Conservation (phyloP, 2,888 invertebrate species). For the Diplazon laetatorius region DNA sequence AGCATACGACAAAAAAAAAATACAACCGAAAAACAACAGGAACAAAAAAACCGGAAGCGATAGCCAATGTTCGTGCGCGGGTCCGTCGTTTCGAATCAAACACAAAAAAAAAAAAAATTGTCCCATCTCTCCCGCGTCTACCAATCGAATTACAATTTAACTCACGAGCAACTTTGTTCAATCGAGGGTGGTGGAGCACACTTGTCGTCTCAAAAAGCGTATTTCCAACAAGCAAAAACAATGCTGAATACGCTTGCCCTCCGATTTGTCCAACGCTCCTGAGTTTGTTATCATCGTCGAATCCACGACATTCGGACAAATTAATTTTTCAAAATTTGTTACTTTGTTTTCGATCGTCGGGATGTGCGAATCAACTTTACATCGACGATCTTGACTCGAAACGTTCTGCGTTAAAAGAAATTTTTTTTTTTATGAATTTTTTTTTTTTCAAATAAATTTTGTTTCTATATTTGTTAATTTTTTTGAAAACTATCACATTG, state of each 20-base stretch:
- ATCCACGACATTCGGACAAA: neutral
- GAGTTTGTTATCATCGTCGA: neutral
- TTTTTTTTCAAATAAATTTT: slow-evolving; percentile 14
- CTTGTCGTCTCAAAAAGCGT: neutral
- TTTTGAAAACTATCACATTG: slow-evolving; percentile 6
- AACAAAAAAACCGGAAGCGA: slow-evolving; percentile 65
- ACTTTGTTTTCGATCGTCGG: neutral
- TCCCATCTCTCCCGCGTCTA: no score
- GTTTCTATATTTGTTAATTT: slow-evolving; percentile 9
- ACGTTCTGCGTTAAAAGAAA: slow-evolving; percentile 19
- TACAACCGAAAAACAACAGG: no score
- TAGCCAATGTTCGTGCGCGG: slow-evolving; percentile 46
- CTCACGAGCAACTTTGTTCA: neutral
- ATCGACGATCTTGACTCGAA: slow-evolving; percentile 8
- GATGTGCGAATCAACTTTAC: slow-evolving; percentile 14
- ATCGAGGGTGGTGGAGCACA: neutral
- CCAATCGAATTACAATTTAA: slow-evolving; percentile 13
- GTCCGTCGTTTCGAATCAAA: slow-evolving; percentile 18
- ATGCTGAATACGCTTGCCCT: neutral
- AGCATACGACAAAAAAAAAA: no score
- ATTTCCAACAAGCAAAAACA: neutral
- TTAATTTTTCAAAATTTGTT: neutral
- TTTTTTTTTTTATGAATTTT: slow-evolving; percentile 50
- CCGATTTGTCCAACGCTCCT: slow-evolving; percentile 1
- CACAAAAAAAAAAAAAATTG: slow-evolving; percentile 23